phyloP scores from a whole-genome alignment of 2,113 vertebrate species.

The Amphiprion percula region DNA sequence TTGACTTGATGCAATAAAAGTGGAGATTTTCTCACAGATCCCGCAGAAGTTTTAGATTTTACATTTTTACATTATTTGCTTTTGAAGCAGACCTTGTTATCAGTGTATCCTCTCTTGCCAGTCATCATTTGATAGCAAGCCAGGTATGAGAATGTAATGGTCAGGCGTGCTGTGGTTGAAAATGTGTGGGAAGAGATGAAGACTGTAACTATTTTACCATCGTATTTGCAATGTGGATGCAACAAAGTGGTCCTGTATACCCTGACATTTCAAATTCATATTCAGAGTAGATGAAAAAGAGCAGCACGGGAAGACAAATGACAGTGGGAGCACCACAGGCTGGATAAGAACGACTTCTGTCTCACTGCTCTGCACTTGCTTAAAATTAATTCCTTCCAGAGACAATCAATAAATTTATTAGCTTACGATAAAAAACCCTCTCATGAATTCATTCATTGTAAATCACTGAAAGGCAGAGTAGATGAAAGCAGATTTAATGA shows the following conservation, averaged over 20 bases:
- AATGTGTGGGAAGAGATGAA: slow-evolving; percentile 21
- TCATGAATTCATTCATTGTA: slow-evolving; percentile 6
- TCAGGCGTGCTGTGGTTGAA: background rate
- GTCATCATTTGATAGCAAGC: background rate
- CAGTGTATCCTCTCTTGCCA: background rate
- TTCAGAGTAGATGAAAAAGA: slow-evolving; percentile 18
- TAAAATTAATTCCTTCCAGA: slow-evolving; percentile 20
- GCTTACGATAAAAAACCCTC: slow-evolving; percentile 24
- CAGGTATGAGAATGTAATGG: background rate
- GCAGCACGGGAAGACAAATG: slow-evolving; percentile 1
- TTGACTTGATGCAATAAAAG: slow-evolving; percentile 4
- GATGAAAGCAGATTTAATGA: slow-evolving; percentile 37
- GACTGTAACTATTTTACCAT: slow-evolving; percentile 12
- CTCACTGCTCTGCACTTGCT: slow-evolving; percentile 15
- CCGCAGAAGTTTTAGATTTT: background rate
- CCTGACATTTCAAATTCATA: slow-evolving; percentile 28
- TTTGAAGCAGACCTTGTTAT: background rate
- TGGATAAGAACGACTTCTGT: slow-evolving; percentile 5
- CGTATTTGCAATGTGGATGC: slow-evolving; percentile 6
- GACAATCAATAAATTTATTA: slow-evolving; percentile 19
- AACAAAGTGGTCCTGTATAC: slow-evolving; percentile 17
- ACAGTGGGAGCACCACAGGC: background rate
- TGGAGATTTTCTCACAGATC: background rate
- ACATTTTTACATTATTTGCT: fast-evolving
- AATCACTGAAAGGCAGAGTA: slow-evolving; percentile 33